These are phyloP conservation scores for Lutjanus argentimaculatus DNA, from an alignment of 2,797 vertebrate species.

Conservation along the genomic window DNA sequence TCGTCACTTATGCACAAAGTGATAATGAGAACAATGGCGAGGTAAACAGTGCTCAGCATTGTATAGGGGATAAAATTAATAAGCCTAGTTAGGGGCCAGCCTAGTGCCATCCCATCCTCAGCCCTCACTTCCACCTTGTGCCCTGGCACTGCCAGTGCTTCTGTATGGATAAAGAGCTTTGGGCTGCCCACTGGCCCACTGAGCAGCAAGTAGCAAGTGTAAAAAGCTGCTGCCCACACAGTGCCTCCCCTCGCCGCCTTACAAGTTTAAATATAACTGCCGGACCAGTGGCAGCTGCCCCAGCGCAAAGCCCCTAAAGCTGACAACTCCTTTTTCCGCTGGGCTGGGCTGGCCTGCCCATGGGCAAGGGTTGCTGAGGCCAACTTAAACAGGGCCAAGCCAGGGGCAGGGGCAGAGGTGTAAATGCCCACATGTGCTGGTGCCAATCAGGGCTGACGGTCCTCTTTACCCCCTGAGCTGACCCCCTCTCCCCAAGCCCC, in stretches of 20 bases:
- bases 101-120: slow-evolving; percentile 55
- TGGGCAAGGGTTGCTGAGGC: slow-evolving; percentile 63
- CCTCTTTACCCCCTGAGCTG: slow-evolving; percentile 78
- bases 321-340: slow-evolving; percentile 82
- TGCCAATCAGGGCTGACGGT: slow-evolving; percentile 89
- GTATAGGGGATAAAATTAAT: slow-evolving; percentile 55
- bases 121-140: slow-evolving; percentile 58
- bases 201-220: slow-evolving; percentile 86
- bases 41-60: slow-evolving; percentile 46
- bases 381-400: slow-evolving; percentile 71
- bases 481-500: slow-evolving; percentile 65
- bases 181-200: slow-evolving; percentile 65
- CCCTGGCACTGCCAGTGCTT: slow-evolving; percentile 74
- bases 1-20: slow-evolving; percentile 48
- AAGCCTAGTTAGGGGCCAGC: slow-evolving; percentile 54
- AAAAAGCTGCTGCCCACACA: slow-evolving; percentile 72
- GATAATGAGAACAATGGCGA: slow-evolving; percentile 63
- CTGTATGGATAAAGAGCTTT: slow-evolving; percentile 85
- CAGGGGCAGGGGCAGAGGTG: slow-evolving; percentile 74
- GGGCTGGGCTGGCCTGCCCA: slow-evolving; percentile 51
- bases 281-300: slow-evolving; percentile 83
- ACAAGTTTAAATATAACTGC: slow-evolving; percentile 86
- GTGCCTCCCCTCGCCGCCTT: slow-evolving; percentile 74
- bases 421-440: slow-evolving; percentile 88
- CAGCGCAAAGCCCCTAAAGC: slow-evolving; percentile 84